phyloP scores from a whole-genome alignment of 1,140 invertebrate genomes.

The Cydia splendana region DNA sequence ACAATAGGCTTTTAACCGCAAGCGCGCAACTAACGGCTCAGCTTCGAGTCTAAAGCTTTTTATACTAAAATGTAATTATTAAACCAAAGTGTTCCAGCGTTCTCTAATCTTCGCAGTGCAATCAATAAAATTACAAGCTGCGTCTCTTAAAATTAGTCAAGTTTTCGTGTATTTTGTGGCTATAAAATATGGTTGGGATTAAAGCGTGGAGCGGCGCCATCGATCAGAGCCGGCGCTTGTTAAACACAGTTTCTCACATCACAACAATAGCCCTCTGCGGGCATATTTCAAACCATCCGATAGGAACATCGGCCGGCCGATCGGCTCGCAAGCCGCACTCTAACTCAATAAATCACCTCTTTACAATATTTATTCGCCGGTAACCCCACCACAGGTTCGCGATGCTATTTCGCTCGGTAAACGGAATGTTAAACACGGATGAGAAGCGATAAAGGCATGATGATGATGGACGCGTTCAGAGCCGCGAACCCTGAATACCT shows the following conservation, averaged over 20 bases:
- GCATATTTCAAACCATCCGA: constrained; percentile 76
- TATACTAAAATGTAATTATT: constrained; percentile 18
- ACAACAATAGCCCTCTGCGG: constrained; percentile 70
- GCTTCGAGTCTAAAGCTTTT: background rate
- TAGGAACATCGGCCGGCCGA: constrained; percentile 65
- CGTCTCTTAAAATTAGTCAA: constrained; percentile 59
- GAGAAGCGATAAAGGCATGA: constrained; percentile 8
- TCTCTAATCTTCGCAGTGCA: constrained; percentile 24
- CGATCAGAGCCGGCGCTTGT: constrained; percentile 73
- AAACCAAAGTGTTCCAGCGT: constrained; percentile 9
- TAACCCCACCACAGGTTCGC: constrained; percentile 53
- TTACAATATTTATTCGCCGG: constrained; percentile 75
- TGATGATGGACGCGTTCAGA: background rate
- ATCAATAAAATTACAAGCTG: constrained; percentile 34
- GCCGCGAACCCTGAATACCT: background rate
- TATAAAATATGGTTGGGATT: constrained; percentile 65
- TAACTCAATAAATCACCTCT: constrained; percentile 73
- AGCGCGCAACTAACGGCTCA: constrained; percentile 12
- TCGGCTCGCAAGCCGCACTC: constrained; percentile 53
- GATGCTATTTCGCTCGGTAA: constrained; percentile 38
- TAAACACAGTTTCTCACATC: constrained; percentile 77
- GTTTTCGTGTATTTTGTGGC: constrained; percentile 65
- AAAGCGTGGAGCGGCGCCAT: constrained; percentile 53
- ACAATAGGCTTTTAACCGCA: constrained; percentile 16
- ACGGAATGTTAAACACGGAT: constrained; percentile 19